Base-by-base conservation (phyloP, 2,888 invertebrate genomes). In the Aethes cnicana region DNA sequence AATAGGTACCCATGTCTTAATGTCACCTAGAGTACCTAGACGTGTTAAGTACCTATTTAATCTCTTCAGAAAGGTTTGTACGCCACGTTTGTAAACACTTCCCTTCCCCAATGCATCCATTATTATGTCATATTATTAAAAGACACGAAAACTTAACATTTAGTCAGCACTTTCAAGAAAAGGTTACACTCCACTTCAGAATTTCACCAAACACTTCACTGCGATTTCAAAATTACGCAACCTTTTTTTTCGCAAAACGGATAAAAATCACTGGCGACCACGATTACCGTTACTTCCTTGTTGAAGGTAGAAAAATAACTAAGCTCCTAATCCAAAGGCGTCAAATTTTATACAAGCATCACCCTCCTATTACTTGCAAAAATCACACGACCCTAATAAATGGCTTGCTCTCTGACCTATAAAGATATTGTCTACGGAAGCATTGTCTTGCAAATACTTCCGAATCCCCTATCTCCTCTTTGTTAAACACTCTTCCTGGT, bases 381-480 rank as follows among this genome's bases (percentile, higher is more conserved):
- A 64, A 82, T 86, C 83, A 72, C 82, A 84, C 77, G 65, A 58
- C 57, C 59, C 62, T 54, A 64, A 63, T 61, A 59, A 35, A 50
- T 42, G 37, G 65, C 61, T 68, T 77, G 73, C 73, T 75, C 80
- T 83, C 71, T 85, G 82, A 85, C 81, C 84, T 74, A 62, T 53
- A 59, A 62, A 62, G 43, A 49, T 63, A 82, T 86, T 86, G 84
- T 86, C 72, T 76, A 79, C 66, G 14, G 63, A 68, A 62, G 71
- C 65, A 80, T 85, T 84, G 78, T 84, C 77, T 84, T 77, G 74
- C 70, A 69, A 72, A 76, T 68, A 71, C 73, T 81, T 79, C 77
- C 77, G 72, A 59, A 65, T 78, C 77, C 77, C 73, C 76, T 71
- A 72, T 72, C 62, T 61, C 60, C 43, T 50, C 68, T 61, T 60